phyloP scores from a whole-genome alignment of 2,797 vertebrate genomes.

The Melanotaenia maccullochi region DNA sequence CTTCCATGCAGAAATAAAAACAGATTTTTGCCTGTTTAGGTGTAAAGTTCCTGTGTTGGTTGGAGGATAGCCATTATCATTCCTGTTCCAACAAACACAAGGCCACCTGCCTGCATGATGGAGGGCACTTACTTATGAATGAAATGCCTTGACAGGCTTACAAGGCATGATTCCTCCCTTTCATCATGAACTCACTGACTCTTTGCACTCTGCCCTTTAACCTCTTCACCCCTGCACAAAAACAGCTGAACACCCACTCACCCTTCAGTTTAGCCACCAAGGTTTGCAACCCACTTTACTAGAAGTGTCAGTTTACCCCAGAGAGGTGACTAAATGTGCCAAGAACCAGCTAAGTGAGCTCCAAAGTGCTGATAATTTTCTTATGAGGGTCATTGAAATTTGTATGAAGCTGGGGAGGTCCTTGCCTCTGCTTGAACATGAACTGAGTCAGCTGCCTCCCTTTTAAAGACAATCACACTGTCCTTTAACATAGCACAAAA shows the following conservation, averaged over 20 bases:
- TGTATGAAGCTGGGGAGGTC: background rate
- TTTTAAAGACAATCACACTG: background rate
- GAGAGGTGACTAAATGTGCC: background rate
- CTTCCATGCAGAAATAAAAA: background rate
- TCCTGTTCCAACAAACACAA: conserved; percentile 31
- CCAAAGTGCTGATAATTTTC: background rate
- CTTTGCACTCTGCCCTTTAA: conserved; percentile 24
- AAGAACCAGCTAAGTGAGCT: background rate
- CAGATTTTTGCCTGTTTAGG: conserved; percentile 8
- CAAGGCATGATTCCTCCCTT: conserved; percentile 10
- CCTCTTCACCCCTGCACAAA: conserved; percentile 24
- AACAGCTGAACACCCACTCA: conserved; percentile 32
- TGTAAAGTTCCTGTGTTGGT: conserved; percentile 1
- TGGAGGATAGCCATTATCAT: conserved; percentile 9
- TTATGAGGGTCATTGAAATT: background rate
- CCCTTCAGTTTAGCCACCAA: conserved; percentile 9
- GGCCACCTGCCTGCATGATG: conserved; percentile 25
- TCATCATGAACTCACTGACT: conserved; percentile 19
- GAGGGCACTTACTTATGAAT: conserved; percentile 14
- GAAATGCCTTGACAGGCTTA: conserved; percentile 31
- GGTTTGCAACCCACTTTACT: background rate
- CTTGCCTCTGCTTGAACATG: conserved; percentile 1
- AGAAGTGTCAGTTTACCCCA: background rate
- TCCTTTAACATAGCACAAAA: conserved; percentile 2
- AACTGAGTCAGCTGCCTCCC: background rate